Evolutionary conservation across 2,888 invertebrate species (phyloP).

Genomic region (Cephus nigrinus): DNA sequence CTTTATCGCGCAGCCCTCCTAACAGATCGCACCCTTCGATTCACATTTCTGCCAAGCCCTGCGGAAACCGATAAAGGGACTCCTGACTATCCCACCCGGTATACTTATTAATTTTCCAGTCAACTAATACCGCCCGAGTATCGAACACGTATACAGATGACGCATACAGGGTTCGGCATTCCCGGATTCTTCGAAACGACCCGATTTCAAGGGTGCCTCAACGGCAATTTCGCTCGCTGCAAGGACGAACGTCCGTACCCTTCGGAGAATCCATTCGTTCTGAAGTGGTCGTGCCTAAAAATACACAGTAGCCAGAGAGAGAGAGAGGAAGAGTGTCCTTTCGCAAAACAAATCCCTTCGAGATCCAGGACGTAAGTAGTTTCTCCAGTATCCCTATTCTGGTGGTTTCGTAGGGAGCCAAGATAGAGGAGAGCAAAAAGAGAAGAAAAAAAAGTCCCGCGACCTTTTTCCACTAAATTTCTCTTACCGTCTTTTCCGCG

Average conservation of each 20-base stretch:
- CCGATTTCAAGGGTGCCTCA: background rate
- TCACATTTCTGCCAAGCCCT: background rate
- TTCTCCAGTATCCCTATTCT: background rate
- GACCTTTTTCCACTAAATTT: background rate
- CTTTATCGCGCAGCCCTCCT: background rate
- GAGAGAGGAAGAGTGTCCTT: background rate
- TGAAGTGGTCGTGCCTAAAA: background rate
- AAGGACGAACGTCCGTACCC: background rate
- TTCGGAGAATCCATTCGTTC: background rate
- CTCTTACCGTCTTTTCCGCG: background rate
- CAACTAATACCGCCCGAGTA: background rate
- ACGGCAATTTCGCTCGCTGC: background rate
- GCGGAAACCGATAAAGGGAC: background rate
- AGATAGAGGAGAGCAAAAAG: background rate
- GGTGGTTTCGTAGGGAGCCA: background rate
- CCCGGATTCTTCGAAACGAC: background rate
- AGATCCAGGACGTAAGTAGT: background rate
- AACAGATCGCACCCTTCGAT: background rate
- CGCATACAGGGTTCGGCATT: background rate
- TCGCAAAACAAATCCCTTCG: background rate
- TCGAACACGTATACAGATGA: background rate
- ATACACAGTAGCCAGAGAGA: background rate
- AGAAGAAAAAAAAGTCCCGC: background rate
- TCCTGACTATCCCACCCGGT: background rate
- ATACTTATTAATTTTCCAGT: background rate